Conservation (phyloP, 1,140 invertebrate species). For the Drosophila kikkawai region DNA sequence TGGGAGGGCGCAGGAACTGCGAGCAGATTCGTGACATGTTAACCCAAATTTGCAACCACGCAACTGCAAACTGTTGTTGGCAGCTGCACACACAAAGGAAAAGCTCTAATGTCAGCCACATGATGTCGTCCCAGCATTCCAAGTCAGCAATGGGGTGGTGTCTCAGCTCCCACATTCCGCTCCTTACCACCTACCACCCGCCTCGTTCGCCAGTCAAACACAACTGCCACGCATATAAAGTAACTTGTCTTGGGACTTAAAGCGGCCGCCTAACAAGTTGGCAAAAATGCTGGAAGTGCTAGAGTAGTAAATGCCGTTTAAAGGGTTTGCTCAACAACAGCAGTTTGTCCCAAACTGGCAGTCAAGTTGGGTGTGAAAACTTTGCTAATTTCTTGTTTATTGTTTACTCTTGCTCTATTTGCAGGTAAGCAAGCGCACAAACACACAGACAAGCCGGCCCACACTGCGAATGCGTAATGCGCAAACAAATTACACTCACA, state of each 20-base stretch:
- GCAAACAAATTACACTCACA: conserved; percentile 42
- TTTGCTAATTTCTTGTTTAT: conserved; percentile 42
- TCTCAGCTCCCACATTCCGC: background rate
- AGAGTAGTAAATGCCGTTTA: conserved; percentile 47
- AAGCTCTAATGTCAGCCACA: conserved; percentile 76
- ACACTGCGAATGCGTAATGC: conserved; percentile 59
- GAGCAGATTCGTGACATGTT: conserved; percentile 78
- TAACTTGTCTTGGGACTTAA: conserved; percentile 39
- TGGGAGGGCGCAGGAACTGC: conserved; percentile 50
- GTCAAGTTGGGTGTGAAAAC: conserved; percentile 49
- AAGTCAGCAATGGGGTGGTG: conserved; percentile 6
- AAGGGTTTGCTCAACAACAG: conserved; percentile 53
- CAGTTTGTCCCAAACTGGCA: conserved; percentile 49
- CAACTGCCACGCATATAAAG: conserved; percentile 43
- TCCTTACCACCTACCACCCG: background rate
- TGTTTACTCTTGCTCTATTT: conserved; percentile 21
- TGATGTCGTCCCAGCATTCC: conserved; percentile 57
- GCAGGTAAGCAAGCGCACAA: conserved; percentile 8
- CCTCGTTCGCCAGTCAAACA: conserved; percentile 43
- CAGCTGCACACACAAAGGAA: conserved; percentile 75
- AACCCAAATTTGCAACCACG: conserved; percentile 80
- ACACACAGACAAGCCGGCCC: background rate
- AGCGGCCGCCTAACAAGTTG: conserved; percentile 39
- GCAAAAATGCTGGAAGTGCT: conserved; percentile 48
- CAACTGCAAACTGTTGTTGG: conserved; percentile 72